Evolutionary conservation across 1,140 invertebrate genomes (phyloP).

Genomic region (Heliconius himera): DNA sequence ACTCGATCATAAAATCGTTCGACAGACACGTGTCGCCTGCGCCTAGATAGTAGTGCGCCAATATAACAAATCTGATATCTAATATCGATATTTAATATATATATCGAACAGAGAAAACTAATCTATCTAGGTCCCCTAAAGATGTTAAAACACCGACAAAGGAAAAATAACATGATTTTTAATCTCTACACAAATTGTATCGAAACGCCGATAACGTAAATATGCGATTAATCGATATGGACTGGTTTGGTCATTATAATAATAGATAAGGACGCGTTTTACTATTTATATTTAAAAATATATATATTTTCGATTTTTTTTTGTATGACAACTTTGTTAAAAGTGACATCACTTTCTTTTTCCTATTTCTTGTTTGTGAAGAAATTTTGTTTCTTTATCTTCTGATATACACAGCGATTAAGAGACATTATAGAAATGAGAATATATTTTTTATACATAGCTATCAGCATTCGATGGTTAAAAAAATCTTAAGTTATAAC

Average conservation of each 20-base stretch:
- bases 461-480: too few species aligned
- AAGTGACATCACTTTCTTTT: too few species aligned
- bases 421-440: too few species aligned
- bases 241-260: conserved; percentile 7
- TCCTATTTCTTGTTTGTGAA: too few species aligned
- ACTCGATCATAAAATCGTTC: too few species aligned
- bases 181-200: conserved; percentile 12
- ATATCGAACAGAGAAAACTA: conserved; percentile 12
- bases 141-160: conserved; percentile 28
- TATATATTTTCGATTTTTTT: background rate
- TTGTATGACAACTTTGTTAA: background rate
- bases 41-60: background rate
- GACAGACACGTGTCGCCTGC: background rate
- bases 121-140: conserved; percentile 22
- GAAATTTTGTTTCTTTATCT: too few species aligned
- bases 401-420: too few species aligned
- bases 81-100: conserved; percentile 2
- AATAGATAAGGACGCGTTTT: background rate
- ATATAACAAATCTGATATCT: background rate
- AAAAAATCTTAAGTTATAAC: too few species aligned
- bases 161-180: conserved; percentile 18
- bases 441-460: too few species aligned
- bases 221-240: conserved; percentile 9
- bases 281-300: background rate
- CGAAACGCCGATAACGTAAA: background rate